Base-by-base conservation (phyloP, 2,113 vertebrate species). In the Actenoides lindsayi region DNA sequence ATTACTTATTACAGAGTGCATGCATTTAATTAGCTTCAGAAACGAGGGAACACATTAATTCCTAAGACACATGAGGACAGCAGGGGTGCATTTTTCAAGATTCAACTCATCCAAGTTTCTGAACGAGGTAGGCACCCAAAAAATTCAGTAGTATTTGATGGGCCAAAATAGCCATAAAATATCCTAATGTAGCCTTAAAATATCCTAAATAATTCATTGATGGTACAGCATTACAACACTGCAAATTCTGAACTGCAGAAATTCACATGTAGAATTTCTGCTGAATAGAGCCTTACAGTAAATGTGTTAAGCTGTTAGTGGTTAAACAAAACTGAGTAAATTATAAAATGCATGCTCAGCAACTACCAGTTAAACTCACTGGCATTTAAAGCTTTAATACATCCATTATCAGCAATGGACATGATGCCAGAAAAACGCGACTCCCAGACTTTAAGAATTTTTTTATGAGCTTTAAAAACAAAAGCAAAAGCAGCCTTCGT, bases 281-380 rank as follows among this genome's bases (percentile, higher is more conserved):
- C 97, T 98, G 98, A 98, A 98, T 98, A 98, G 98, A 98, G 98
- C 97, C 98, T 97, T 97, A 96, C 95, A 95, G 89, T 97, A 97
- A 95, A 94, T 3, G 77, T 92, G 97, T 97, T 98, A 98, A 97
- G 97, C 57, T 97, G 97, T 98, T 98, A 98, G 98, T 97, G 91
- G 95, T 94, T 96, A 98, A 98, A 98, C 93, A 96, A 97, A 96
- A 97, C 87, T 94, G 95, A 90, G 86, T 95, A 97, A 98, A 98
- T 94, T 97, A 97, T 56, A 95, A 97, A 96, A 97, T 93, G 97
- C 98, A 98, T 98, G 97, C 98, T 97, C 71, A 96, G 95, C 97
- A 95, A 60, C 80, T 63, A 91, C 33, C 84, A 95, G 96, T 94
- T 96, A 94, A 97, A 97, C 57, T 96, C 73, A 93, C 86, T 95